Percentiles rank a stretch among this genome's conserved stretches.
These are phyloP conservation scores for Sarcophaga variegata DNA, from an alignment of 2,888 invertebrate genomes.

Conservation along the genomic window DNA sequence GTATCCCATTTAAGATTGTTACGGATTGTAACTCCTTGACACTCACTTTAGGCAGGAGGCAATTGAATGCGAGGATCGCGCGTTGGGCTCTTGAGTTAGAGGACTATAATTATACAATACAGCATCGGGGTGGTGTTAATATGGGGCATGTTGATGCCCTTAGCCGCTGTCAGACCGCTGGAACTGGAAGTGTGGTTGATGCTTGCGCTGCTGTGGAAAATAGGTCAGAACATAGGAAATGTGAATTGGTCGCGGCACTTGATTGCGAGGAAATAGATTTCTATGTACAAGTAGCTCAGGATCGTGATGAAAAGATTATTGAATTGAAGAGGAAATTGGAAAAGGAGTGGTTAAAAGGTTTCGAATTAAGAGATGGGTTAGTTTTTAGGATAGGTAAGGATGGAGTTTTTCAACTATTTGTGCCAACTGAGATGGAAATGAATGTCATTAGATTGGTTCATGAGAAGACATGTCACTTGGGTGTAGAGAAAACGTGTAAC, in stretches of 20 bases:
- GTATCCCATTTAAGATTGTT: no score
- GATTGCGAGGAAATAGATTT: slow-evolving; percentile 45
- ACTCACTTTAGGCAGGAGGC: slow-evolving; percentile 3
- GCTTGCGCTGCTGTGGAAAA: slow-evolving; percentile 18
- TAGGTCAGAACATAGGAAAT: no score
- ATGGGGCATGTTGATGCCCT: slow-evolving; percentile 34
- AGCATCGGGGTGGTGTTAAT: slow-evolving; percentile 19
- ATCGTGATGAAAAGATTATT: slow-evolving; percentile 24
- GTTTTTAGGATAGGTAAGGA: slow-evolving; percentile 1
- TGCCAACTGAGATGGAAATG: slow-evolving; percentile 20
- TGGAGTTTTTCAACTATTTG: slow-evolving; percentile 7
- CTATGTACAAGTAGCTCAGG: slow-evolving; percentile 53
- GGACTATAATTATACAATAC: slow-evolving; percentile 42
- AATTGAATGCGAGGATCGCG: slow-evolving; percentile 9
- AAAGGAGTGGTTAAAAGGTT: neutral
- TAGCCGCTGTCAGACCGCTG: slow-evolving; percentile 30
- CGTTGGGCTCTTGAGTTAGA: slow-evolving; percentile 45
- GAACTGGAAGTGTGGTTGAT: slow-evolving; percentile 19
- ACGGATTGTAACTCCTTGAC: no score
- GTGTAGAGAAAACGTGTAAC: slow-evolving; percentile 13
- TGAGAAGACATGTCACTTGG: slow-evolving; percentile 36
- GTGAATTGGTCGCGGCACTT: no score
- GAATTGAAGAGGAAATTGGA: slow-evolving; percentile 26
- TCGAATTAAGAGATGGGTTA: slow-evolving; percentile 23
- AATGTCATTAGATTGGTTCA: slow-evolving; percentile 22